Conservation (phyloP, 2,888 invertebrate species). For the Invenusta paracnida region DNA sequence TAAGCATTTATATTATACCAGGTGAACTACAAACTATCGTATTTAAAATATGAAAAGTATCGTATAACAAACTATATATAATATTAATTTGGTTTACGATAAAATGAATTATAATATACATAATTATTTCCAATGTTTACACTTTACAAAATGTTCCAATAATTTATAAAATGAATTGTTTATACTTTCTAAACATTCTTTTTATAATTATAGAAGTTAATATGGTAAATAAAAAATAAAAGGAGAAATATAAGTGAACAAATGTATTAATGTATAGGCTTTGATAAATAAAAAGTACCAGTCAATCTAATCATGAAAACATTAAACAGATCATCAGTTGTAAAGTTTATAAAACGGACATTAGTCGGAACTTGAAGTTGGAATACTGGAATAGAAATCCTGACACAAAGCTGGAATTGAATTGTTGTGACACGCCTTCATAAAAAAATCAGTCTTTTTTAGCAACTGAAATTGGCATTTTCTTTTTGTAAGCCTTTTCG, state of each 20-base stretch:
- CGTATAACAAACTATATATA: constrained; percentile 7
- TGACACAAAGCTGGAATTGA: background rate
- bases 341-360: constrained; percentile 6
- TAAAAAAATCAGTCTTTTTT: background rate
- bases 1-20: constrained; percentile 22
- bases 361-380: background rate
- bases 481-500: constrained; percentile 11
- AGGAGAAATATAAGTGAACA: constrained; percentile 8
- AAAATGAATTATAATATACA: constrained; percentile 2
- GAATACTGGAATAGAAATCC: constrained; percentile 16
- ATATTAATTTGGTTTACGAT: background rate
- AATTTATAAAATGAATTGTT: background rate
- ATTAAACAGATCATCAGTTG: constrained; percentile 3
- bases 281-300: background rate
- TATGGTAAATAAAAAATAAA: background rate
- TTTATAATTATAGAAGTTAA: constrained; percentile 22
- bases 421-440: background rate
- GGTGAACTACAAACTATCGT: constrained; percentile 4
- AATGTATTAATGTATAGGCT: constrained; percentile 1
- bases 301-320: constrained; percentile 15
- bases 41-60: background rate
- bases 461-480: background rate
- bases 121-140: background rate
- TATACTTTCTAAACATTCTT: constrained; percentile 16
- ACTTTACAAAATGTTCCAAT: constrained; percentile 18